phyloP scores from a whole-genome alignment of 2,113 vertebrate species.

The Vicugna pacos region DNA sequence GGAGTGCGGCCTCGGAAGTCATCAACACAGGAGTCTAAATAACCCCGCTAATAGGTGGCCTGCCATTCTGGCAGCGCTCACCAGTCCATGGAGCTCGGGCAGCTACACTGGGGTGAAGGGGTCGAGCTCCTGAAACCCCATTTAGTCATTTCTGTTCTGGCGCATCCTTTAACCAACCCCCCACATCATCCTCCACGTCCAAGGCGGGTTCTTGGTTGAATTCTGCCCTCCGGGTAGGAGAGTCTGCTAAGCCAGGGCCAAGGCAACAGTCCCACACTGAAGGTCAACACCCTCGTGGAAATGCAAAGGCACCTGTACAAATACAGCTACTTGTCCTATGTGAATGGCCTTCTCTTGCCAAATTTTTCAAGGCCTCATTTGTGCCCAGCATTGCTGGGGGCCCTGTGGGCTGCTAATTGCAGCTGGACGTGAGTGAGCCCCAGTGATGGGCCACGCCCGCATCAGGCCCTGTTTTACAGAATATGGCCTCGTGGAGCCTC shows the following conservation, averaged over 20 bases:
- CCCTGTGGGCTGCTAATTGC: background rate
- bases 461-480: background rate
- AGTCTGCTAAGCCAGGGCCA: background rate
- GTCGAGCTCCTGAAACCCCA: background rate
- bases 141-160: background rate
- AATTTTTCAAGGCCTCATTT: background rate
- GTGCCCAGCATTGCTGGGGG: background rate
- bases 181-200: background rate
- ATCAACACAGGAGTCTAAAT: slow-evolving; percentile 67
- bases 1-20: slow-evolving; percentile 42
- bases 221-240: background rate
- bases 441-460: background rate
- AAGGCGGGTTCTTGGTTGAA: background rate
- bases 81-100: background rate
- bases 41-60: background rate
- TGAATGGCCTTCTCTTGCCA: background rate
- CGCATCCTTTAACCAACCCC: background rate
- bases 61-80: background rate
- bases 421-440: background rate
- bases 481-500: background rate
- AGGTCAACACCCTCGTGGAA: background rate
- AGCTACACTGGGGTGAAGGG: background rate
- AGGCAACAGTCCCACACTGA: background rate
- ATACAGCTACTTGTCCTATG: background rate
- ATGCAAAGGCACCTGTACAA: background rate